Conservation (phyloP, 2,888 invertebrate genomes). For the Meloe dianella region DNA sequence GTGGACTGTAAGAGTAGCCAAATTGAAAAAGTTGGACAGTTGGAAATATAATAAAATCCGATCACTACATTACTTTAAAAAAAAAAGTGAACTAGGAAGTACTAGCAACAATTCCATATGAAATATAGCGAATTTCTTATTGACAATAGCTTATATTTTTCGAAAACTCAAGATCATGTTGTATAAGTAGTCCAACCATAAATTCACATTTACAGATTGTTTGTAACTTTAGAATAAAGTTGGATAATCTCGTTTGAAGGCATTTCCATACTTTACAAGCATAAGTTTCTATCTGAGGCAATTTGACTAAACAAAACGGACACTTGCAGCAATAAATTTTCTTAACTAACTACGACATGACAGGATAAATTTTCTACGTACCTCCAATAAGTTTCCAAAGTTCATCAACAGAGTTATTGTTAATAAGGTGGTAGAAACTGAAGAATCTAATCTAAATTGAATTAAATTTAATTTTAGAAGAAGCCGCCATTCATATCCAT, state of each 20-base stretch:
- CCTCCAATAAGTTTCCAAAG: background rate
- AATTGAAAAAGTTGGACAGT: constrained; percentile 22
- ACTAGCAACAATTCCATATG: background rate
- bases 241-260: constrained; percentile 10
- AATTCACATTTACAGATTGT: constrained; percentile 12
- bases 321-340: constrained; percentile 12
- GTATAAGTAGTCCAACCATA: constrained; percentile 2
- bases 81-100: background rate
- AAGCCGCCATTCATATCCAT: constrained; percentile 1
- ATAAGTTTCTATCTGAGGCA: constrained; percentile 5
- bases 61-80: background rate
- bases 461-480: background rate
- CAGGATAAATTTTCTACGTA: background rate
- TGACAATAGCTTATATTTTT: background rate
- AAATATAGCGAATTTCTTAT: background rate
- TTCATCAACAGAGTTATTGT: background rate
- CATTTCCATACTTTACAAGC: constrained; percentile 4
- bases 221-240: constrained; percentile 9
- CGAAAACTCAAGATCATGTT: background rate
- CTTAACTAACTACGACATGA: constrained; percentile 10
- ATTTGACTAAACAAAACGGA: constrained; percentile 11
- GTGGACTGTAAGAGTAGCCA: constrained; percentile 22
- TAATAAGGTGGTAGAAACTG: background rate
- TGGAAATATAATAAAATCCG: constrained; percentile 17
- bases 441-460: background rate